Evolutionary conservation across 2,888 invertebrate species (phyloP), one percentile per base, ranked within the genome.

Genomic region (Eudemis profundana): DNA sequence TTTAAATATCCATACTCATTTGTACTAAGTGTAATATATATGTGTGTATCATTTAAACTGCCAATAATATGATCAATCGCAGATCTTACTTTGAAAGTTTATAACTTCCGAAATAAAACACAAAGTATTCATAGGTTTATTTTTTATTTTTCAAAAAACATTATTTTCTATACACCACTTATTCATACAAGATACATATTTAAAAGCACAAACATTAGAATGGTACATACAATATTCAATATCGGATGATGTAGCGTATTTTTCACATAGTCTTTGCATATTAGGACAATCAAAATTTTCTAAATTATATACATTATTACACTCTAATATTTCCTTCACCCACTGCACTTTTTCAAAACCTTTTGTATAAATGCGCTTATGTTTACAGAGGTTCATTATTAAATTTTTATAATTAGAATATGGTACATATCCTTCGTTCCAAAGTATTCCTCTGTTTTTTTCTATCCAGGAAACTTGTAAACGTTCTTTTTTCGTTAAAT

Each of bases 381-480:
- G 29, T 50, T 50, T 50, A 50, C 15, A 33, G 7, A 29, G 33
- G 12, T 29, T 17, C 3, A 8, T 29, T 50, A 50, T 8, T 7
- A 14, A 15, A 14, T 3, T n/a, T 14, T 27, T 27, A 49, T 27
- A 27, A 14, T 49, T 7, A 5, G 1, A 27, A 14, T 49, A 49
- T n/a, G 23, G n/a, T 5, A 49, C 29, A 29, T 29, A 29, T 29
- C 29, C 29, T 8, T 29, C 29, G 8, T 29, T 29, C 29, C 29
- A 29, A 5, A 29, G 8, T 5, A 29, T 29, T 29, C 29, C 29
- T 29, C 29, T 29, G 29, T 29, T 29, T 29, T 62, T 54, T 61
- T 66, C 61, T 54, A 67, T 69, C 68, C 68, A 69, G 5, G 19
- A n/a, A 8, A 70, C 69, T 66, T 67, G 67, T 21, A 15, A 14